Conservation (phyloP, 2,113 vertebrate species). For the Ptilonorhynchus violaceus region DNA sequence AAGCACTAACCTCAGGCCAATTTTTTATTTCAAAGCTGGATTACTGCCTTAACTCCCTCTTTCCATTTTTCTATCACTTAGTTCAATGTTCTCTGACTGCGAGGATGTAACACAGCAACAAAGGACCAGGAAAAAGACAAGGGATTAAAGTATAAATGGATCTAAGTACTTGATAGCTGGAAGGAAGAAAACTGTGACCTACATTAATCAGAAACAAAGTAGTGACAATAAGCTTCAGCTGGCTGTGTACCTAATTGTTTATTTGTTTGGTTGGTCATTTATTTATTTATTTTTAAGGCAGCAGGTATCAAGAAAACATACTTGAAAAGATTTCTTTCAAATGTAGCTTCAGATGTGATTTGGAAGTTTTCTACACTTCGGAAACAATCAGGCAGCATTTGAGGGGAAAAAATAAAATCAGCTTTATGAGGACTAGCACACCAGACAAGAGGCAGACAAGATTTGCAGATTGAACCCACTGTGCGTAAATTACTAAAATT, state of each 20-base stretch:
- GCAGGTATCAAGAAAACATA: neutral
- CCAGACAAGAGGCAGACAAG: neutral
- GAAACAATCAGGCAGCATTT: neutral
- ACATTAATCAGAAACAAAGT: constrained; percentile 11
- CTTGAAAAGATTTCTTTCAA: neutral
- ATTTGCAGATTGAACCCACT: neutral
- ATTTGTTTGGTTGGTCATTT: neutral
- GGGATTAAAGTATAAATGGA: constrained; percentile 39
- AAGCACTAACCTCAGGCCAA: neutral
- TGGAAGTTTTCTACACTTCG: neutral
- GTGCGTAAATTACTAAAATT: neutral
- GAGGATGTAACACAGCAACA: constrained; percentile 35
- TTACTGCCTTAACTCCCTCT: constrained; percentile 32
- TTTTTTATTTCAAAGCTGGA: constrained; percentile 47
- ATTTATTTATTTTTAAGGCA: neutral
- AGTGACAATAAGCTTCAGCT: neutral
- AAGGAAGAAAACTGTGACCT: constrained; percentile 17
- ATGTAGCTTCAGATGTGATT: neutral
- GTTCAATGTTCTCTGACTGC: constrained; percentile 17
- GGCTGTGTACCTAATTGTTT: neutral
- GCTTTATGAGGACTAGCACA: neutral
- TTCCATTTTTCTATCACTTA: constrained; percentile 36
- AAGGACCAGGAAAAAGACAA: constrained; percentile 6
- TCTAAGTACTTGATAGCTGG: constrained; percentile 35
- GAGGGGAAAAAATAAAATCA: neutral